Evolutionary conservation across 2,113 vertebrate genomes (phyloP), one percentile per base, ranked within the genome.

Genomic region (Bathybates hornii): DNA sequence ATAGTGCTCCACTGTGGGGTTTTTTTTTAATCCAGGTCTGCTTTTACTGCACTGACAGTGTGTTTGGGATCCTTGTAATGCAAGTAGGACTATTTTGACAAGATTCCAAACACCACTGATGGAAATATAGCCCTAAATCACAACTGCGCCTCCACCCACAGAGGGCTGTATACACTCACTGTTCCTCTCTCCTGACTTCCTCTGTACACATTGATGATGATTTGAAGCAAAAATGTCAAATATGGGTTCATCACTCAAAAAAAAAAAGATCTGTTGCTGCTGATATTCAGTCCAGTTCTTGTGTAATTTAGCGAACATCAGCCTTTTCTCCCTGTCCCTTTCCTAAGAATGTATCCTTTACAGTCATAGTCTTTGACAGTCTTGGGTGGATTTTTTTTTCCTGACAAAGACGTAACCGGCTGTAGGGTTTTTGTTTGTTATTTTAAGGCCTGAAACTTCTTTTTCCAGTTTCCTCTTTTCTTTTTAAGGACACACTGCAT

Each of bases 1-100:
- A 36, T 12, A 12, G 17, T 63, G 17, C 6, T 57, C 9, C 32
- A 63, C 6, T 36, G 14, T 34, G 17, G 13, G 13, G 1, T 0
- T 0, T 10, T 34, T 16, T 61, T 43, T 27, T 2, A 4, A 27
- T 27, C 21, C 38, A 73, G 21, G 21, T 73, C 21, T 71, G 66
- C n/a, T 71, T 71, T 71, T 43, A 24, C 66, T 71, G 66, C 38
- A 43, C 8, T 71, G 66, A 24, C 66, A 24, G 2, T 71, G 66
- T 71, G 66, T 71, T 71, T 71, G 38, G 66, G 66, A 71, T 43
- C 2, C n/a, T 43, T 16, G 66, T 27, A 7, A 71, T 71, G 7
- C 12, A 24, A 24, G 12, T 6, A 43, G 38, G 21, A 43, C n/a
- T 43, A 41, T 43, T 71, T 71, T 71, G 7, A 71, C 66, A 43